Conservation (phyloP, 92 coral and sea anemone genomes). For the Muricea muricata region DNA sequence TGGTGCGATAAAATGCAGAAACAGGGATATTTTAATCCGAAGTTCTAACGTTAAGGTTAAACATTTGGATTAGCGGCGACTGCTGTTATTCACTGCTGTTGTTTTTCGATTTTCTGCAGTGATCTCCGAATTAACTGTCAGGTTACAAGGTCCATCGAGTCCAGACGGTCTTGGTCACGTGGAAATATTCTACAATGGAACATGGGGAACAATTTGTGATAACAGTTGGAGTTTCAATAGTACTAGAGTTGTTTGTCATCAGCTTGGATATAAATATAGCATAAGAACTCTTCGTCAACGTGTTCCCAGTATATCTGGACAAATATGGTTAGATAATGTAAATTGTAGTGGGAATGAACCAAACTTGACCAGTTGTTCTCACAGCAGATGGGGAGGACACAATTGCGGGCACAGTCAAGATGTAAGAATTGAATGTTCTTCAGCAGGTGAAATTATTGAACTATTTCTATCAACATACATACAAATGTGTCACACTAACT, state of each 20-base stretch:
- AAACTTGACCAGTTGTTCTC: background rate
- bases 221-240: background rate
- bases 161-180: background rate
- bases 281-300: background rate
- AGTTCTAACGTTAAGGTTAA: too few relatives aligned
- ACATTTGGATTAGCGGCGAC: too few relatives aligned
- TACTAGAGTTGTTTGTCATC: conserved; percentile 5
- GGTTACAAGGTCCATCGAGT: background rate
- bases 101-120: too few relatives aligned
- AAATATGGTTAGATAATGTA: background rate
- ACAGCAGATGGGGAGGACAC: background rate
- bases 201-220: conserved; percentile 20
- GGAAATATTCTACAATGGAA: background rate
- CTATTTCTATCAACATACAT: too few relatives aligned
- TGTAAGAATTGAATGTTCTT: background rate
- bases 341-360: background rate
- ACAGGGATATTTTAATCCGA: too few relatives aligned
- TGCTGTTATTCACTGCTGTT: too few relatives aligned
- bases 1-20: too few relatives aligned
- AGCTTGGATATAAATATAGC: background rate
- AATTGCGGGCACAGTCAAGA: background rate
- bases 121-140: too few relatives aligned
- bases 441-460: background rate
- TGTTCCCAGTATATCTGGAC: background rate
- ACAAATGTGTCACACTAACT: too few relatives aligned